These are phyloP conservation scores for Nicator chloris DNA, from an alignment of 2,113 vertebrate species.

Conservation along the genomic window DNA sequence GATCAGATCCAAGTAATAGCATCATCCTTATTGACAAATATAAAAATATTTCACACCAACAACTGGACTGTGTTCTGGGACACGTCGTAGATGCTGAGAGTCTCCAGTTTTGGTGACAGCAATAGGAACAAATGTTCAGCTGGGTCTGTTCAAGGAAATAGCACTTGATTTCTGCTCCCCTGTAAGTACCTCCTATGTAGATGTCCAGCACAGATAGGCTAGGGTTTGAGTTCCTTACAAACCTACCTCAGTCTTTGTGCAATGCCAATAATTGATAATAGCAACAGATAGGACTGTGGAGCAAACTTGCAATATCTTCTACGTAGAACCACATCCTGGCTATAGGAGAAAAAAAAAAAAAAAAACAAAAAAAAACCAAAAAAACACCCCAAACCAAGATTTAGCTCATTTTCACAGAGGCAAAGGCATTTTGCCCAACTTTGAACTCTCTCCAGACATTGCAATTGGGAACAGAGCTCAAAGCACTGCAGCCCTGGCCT, in stretches of 20 bases:
- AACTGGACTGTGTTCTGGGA: background rate
- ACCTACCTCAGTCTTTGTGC: background rate
- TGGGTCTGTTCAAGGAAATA: background rate
- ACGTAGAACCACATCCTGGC: background rate
- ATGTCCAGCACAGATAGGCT: background rate
- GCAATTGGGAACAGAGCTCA: background rate
- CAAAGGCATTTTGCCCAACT: background rate
- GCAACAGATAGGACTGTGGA: background rate
- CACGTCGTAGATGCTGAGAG: rapidly evolving
- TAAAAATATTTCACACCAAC: background rate
- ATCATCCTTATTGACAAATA: background rate
- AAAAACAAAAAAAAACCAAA: background rate
- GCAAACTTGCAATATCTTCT: background rate
- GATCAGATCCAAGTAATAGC: background rate
- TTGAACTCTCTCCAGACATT: background rate
- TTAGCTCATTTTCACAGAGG: background rate
- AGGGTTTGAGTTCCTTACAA: background rate
- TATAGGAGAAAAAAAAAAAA: background rate
- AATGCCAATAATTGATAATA: background rate
- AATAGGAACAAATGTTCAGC: background rate
- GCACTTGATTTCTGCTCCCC: background rate
- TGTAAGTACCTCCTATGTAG: background rate
- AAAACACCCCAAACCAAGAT: background rate
- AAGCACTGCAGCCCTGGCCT: background rate
- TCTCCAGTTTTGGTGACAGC: background rate